Percentiles rank a stretch among this genome's conserved stretches.
These are phyloP conservation scores for Onychomys torridus DNA, from an alignment of 2,797 vertebrate species.

Conservation along the genomic window DNA sequence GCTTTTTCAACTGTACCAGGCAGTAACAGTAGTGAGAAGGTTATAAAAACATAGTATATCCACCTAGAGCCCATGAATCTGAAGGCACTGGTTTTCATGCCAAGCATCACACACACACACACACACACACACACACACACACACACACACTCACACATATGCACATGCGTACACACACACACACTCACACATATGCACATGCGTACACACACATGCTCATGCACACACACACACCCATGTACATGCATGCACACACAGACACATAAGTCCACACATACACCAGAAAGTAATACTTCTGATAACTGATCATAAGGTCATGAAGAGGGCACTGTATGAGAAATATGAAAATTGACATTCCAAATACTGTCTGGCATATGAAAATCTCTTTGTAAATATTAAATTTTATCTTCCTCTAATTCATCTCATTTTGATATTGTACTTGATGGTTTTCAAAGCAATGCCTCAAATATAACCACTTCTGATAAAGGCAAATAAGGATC, in stretches of 20 bases:
- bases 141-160: too few relatives aligned
- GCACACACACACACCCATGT: neutral
- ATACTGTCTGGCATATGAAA: neutral
- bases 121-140: too few relatives aligned
- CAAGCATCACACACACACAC: too few relatives aligned
- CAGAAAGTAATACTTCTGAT: neutral
- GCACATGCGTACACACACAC: too few relatives aligned
- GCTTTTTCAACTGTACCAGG: neutral
- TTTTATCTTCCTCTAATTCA: constrained; percentile 33
- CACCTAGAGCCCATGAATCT: neutral
- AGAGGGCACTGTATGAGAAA: neutral
- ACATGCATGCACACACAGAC: neutral
- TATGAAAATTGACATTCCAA: neutral
- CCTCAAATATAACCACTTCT: neutral
- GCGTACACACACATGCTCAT: neutral
- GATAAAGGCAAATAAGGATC: neutral
- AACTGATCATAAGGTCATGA: neutral
- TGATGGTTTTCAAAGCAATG: constrained; percentile 1
- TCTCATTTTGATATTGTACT: constrained; percentile 45
- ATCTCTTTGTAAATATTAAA: constrained; percentile 57
- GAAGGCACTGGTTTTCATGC: neutral
- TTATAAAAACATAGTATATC: neutral
- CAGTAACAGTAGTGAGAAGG: neutral
- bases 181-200: neutral
- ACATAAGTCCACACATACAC: neutral